phyloP scores from a whole-genome alignment of 2,888 invertebrate genomes.

The Sepiola atlantica region DNA sequence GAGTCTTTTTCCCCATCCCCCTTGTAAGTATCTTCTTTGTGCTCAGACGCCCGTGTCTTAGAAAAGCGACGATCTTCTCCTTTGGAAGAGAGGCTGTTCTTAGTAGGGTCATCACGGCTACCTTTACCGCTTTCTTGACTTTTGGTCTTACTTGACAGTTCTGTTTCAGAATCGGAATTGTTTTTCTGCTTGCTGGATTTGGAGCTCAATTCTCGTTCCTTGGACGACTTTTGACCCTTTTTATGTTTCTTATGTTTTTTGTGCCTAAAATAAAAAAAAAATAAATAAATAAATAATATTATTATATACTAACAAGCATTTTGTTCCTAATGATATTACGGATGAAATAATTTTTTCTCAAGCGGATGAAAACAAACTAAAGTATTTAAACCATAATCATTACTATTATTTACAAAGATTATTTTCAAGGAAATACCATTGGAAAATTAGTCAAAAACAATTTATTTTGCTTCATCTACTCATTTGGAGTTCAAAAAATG shows the following conservation, averaged over 20 bases:
- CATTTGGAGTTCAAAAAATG: no score
- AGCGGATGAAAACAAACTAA: not conserved
- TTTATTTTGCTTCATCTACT: no score
- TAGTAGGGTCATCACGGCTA: slow-evolving; percentile 49
- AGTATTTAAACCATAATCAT: not conserved
- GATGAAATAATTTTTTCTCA: not conserved
- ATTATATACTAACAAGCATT: not conserved
- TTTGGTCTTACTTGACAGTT: slow-evolving; percentile 64
- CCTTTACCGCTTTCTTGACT: slow-evolving; percentile 50
- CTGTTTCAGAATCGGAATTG: slow-evolving; percentile 57
- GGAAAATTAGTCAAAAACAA: no score
- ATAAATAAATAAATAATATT: not conserved
- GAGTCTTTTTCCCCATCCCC: slow-evolving; percentile 37
- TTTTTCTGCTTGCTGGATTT: slow-evolving; percentile 40
- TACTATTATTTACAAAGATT: not conserved
- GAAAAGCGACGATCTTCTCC: slow-evolving; percentile 47
- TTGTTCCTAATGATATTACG: no score
- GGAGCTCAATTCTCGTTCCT: not conserved
- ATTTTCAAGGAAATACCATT: not conserved
- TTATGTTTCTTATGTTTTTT: slow-evolving; percentile 57
- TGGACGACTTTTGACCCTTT: slow-evolving; percentile 47
- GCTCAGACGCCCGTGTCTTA: not conserved
- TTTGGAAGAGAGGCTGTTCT: slow-evolving; percentile 47
- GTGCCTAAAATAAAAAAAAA: slow-evolving; percentile 50
- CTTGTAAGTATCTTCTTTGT: not conserved